These are phyloP conservation scores for Streblospio benedicti DNA, from an alignment of 1,140 invertebrate genomes.

Conservation along the genomic window DNA sequence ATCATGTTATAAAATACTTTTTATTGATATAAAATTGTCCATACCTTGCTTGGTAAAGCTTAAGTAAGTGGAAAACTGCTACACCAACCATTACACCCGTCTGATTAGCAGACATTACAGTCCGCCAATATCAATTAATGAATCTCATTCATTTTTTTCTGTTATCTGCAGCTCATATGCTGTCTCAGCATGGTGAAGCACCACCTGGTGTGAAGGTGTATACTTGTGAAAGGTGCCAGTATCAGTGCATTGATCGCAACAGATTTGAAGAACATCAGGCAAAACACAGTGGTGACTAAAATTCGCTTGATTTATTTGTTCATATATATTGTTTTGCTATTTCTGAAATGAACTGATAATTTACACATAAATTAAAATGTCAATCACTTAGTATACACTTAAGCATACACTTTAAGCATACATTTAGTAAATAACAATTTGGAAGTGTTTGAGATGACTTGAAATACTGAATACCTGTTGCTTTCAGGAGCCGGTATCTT, in stretches of 20 bases:
- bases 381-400: neutral
- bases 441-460: neutral
- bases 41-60: neutral
- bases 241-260: slow-evolving; percentile 18
- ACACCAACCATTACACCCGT: neutral
- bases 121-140: neutral
- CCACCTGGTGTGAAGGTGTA: slow-evolving; percentile 16
- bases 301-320: neutral
- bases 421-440: neutral
- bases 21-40: neutral
- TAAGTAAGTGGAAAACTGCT: neutral
- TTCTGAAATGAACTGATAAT: neutral
- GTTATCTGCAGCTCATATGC: slow-evolving; percentile 12
- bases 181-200: slow-evolving; percentile 14
- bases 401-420: neutral
- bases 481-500: slow-evolving; percentile 5
- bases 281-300: slow-evolving; percentile 8
- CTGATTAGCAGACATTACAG: neutral
- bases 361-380: neutral
- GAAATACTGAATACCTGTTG: neutral
- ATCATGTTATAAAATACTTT: neutral
- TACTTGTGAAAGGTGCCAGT: slow-evolving; percentile 12
- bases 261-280: slow-evolving; percentile 16
- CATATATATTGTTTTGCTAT: neutral
- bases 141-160: neutral